Conservation (phyloP, 2,113 vertebrate genomes). For the Montifringilla adamsi region DNA sequence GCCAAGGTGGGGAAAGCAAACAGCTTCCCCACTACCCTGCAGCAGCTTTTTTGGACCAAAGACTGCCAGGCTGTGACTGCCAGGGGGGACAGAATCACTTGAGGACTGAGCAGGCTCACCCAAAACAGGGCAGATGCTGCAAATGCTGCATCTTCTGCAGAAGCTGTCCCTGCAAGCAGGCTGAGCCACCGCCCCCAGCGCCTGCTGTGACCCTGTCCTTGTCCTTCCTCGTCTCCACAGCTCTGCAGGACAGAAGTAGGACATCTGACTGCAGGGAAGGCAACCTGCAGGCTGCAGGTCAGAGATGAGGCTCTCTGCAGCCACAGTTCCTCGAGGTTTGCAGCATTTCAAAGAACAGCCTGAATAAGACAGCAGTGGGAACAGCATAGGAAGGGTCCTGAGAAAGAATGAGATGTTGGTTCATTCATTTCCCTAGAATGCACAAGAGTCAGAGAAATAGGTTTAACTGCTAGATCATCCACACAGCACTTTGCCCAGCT, state of each 20-base stretch:
- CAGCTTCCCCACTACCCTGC: background rate
- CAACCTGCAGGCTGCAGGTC: background rate
- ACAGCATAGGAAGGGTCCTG: accelerated
- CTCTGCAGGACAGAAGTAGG: background rate
- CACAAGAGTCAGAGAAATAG: background rate
- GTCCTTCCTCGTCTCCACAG: background rate
- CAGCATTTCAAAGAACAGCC: background rate
- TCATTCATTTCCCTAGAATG: background rate
- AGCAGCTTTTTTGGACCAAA: background rate
- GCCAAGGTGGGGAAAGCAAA: background rate
- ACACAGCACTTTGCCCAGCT: background rate
- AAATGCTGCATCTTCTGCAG: background rate
- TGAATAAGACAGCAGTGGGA: background rate
- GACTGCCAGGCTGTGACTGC: background rate
- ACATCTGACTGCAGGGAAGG: background rate
- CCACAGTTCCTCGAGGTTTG: background rate
- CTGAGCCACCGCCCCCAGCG: background rate
- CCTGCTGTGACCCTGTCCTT: background rate
- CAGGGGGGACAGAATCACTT: background rate
- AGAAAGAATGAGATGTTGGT: background rate
- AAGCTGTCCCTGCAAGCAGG: background rate
- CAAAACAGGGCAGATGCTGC: background rate
- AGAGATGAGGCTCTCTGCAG: background rate
- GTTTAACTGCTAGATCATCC: background rate
- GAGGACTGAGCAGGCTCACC: background rate